Evolutionary conservation across 2,113 vertebrate species (phyloP).

Genomic region (Rattus rattus): DNA sequence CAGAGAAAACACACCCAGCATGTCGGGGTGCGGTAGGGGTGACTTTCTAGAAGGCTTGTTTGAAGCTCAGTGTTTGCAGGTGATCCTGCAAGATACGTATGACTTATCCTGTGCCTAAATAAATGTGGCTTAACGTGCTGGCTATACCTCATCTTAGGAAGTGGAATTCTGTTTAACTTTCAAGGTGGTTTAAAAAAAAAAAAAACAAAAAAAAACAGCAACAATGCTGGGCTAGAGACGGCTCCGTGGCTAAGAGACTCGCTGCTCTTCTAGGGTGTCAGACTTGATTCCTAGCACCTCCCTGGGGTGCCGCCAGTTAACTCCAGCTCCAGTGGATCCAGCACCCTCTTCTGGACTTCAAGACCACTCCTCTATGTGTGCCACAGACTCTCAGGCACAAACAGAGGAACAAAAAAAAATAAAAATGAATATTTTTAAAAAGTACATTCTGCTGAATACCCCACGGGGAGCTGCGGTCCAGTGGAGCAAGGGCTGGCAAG

Average conservation of each 20-base stretch:
- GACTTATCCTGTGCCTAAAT: background rate
- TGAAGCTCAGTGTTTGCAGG: background rate
- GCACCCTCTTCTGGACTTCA: background rate
- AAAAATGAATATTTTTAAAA: no score
- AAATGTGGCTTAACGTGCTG: background rate
- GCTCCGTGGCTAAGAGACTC: background rate
- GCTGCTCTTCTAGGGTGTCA: background rate
- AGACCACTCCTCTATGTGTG: no score
- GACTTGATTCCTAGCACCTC: background rate
- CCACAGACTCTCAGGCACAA: background rate
- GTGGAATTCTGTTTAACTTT: background rate
- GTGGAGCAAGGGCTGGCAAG: background rate
- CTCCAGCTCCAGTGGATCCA: background rate
- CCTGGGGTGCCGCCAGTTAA: background rate
- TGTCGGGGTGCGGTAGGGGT: background rate
- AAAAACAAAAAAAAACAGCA: background rate
- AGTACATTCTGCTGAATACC: background rate
- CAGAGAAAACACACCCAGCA: no score
- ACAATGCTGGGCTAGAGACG: background rate
- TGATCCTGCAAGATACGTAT: background rate
- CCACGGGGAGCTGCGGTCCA: background rate
- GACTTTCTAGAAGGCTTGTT: conserved; percentile 14
- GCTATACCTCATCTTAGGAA: background rate
- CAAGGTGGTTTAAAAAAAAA: background rate
- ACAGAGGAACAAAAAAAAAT: background rate